Evolutionary conservation across 2,888 invertebrate species (phyloP), one percentile per base, ranked within the genome.

Genomic region (Rhogogaster chlorosoma): DNA sequence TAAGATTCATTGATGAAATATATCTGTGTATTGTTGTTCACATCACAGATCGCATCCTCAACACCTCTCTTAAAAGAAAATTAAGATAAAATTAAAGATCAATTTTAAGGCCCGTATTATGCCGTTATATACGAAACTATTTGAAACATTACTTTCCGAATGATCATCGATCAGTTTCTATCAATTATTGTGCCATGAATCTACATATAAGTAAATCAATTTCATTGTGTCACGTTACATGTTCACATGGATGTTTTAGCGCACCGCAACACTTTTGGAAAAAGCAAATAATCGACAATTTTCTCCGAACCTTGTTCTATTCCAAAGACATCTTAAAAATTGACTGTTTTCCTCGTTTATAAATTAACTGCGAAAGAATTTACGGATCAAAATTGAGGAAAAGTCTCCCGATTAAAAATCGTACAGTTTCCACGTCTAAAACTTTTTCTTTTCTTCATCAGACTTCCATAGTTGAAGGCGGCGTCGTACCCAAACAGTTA

Each of bases 391-490:
- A 22, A 38, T 42, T 22, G 12, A 42, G 9, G 26, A 42, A 22
- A 77, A 77, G 18, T 77, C 29, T 73, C 29, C 29, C 1, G 53
- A 77, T 77, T 49, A 1, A 9, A 29, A 77, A 49, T 49, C 32
- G 9, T 38, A 42, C 10, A 12, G 6, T 49, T 77, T 5, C 15
- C 9, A 26, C 15, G 9, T 45, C 42, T 45, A 15, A 32, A 36
- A 61, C 22, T 42, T 32, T 32, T 45, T 15, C 84, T 82, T 88
- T 4, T 84, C 18, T 86, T 64, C 85, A 93, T 85, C 93, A 98
- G 98, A 97, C 97, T 77, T 96, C 96, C 93, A 96, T 98, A 75
- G 96, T 96, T 91, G 98, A 98, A 91, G 98, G 98, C 10, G 98
- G 98, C 5, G 94, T 98, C 88, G 97, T 99, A 78, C 98, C 99